Evolutionary conservation across 2,797 vertebrate species (phyloP).

Genomic region (Psittacula derbiana): DNA sequence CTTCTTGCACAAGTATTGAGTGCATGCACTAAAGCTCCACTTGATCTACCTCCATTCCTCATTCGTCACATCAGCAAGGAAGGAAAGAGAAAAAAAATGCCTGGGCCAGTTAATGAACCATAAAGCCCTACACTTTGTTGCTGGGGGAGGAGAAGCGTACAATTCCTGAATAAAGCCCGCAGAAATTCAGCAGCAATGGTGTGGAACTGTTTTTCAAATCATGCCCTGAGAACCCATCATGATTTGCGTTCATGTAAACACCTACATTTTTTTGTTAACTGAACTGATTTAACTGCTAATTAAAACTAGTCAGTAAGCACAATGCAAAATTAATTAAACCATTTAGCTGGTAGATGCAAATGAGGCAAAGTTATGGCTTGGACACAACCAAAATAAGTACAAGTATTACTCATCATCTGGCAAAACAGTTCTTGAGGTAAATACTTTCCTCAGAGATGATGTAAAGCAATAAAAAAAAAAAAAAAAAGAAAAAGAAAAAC

Average conservation of each 20-base stretch:
- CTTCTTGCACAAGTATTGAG: neutral
- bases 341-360: constrained; percentile 78
- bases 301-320: constrained; percentile 81
- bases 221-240: constrained; percentile 58
- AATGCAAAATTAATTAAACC: constrained; percentile 81
- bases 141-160: neutral
- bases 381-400: constrained; percentile 69
- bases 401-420: constrained; percentile 63
- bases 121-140: constrained; percentile 11
- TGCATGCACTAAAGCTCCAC: neutral
- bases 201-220: constrained; percentile 68
- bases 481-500: neutral
- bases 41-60: neutral
- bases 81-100: neutral
- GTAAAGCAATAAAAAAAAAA: constrained; percentile 47
- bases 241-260: constrained; percentile 78
- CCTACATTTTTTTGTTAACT: constrained; percentile 75
- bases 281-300: constrained; percentile 82
- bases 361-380: constrained; percentile 68
- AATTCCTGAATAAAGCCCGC: constrained; percentile 52
- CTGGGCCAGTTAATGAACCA: constrained; percentile 37
- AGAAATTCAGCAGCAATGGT: constrained; percentile 68
- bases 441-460: constrained; percentile 51
- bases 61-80: neutral
- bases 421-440: constrained; percentile 61